Conservation (phyloP, 2,113 vertebrate genomes). For the Plestiodon gilberti region DNA sequence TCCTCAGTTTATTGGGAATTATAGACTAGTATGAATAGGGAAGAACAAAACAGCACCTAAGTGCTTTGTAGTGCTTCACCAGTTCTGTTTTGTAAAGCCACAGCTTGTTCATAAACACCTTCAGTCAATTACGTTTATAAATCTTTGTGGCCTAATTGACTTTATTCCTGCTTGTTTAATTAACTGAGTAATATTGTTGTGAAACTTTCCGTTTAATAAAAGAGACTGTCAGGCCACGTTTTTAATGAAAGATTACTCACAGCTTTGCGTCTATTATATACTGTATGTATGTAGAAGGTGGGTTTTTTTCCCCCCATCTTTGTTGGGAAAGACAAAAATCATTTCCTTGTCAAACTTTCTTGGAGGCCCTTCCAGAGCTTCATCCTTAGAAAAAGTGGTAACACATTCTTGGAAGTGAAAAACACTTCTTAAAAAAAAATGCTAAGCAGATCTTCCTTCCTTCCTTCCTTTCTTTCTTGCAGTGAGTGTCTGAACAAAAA, state of each 20-base stretch:
- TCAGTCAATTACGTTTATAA: conserved; percentile 48
- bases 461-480: not conserved
- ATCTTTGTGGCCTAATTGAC: conserved; percentile 36
- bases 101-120: conserved; percentile 32
- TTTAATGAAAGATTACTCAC: conserved; percentile 14
- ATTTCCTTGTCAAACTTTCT: conserved; percentile 2
- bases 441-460: no score
- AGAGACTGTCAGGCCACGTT: not conserved
- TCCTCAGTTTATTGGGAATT: not conserved
- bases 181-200: conserved; percentile 28
- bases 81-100: not conserved
- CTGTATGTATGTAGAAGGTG: not conserved
- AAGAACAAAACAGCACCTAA: not conserved
- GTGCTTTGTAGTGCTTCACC: not conserved
- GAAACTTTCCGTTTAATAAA: conserved; percentile 15
- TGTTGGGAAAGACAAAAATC: not conserved
- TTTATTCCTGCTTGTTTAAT: conserved; percentile 41
- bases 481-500: not conserved
- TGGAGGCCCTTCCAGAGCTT: not conserved
- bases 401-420: no score
- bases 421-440: no score
- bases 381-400: not conserved
- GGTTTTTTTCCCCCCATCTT: not conserved
- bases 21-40: not conserved
- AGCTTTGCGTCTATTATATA: conserved; percentile 2